Conservation (phyloP, 2,797 vertebrate species). For the Sphenopsis melanotis region DNA sequence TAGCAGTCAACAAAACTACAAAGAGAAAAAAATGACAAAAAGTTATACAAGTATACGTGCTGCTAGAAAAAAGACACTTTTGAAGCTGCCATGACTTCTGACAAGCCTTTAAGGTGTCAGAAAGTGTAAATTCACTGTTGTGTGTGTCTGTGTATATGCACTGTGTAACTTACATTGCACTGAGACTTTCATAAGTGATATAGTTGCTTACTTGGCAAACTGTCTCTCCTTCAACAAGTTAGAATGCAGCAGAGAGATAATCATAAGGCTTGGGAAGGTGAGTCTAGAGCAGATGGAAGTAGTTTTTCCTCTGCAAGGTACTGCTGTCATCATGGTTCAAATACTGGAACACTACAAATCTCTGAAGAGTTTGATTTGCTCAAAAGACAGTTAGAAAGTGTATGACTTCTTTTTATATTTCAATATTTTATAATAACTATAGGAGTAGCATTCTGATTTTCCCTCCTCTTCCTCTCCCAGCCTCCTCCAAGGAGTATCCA, state of each 20-base stretch:
- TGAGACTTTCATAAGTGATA: neutral
- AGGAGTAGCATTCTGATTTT: neutral
- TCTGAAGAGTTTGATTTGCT: neutral
- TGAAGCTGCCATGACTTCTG: conserved; percentile 38
- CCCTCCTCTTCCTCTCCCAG: neutral
- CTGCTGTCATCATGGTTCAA: neutral
- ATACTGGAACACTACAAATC: neutral
- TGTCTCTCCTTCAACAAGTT: neutral
- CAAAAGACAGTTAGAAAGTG: neutral
- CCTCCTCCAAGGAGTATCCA: neutral
- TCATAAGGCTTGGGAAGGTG: neutral
- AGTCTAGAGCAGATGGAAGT: neutral
- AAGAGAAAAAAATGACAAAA: conserved; percentile 1
- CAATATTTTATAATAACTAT: neutral
- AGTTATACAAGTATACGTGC: neutral
- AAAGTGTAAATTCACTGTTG: neutral
- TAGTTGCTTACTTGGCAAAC: conserved; percentile 37
- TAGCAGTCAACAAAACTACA: conserved; percentile 58
- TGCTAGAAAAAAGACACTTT: conserved; percentile 23
- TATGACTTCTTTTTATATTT: neutral
- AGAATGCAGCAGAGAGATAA: neutral
- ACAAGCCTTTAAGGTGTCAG: conserved; percentile 47
- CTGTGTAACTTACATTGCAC: neutral
- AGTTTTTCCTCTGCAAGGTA: neutral
- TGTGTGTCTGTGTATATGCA: neutral